A percentile compares a stretch with the other conserved stretches of the same genome.
phyloP scores from a whole-genome alignment of 1,140 invertebrate species.

The Choristoneura fumiferana region DNA sequence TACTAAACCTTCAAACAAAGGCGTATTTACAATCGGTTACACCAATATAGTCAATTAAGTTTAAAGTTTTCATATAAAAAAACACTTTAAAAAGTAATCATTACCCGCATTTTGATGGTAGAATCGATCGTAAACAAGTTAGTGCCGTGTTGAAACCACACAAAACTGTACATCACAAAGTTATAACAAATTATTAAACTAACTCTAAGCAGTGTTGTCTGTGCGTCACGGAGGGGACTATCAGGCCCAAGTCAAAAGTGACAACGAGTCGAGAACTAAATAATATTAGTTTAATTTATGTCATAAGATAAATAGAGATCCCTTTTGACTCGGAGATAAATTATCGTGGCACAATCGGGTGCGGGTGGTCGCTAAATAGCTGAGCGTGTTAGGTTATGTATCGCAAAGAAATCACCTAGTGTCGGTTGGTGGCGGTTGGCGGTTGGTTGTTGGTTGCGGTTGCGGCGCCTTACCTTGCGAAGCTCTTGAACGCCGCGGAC shows the following conservation, averaged over 20 bases:
- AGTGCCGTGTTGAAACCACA: not conserved
- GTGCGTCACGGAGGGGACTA: slow-evolving; percentile 27
- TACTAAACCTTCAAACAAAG: no score
- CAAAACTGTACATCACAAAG: not conserved
- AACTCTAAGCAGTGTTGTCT: slow-evolving; percentile 45
- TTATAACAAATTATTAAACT: not conserved
- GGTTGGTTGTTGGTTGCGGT: slow-evolving; percentile 51
- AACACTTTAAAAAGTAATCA: not conserved
- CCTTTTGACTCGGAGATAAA: not conserved
- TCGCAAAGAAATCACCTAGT: slow-evolving; percentile 80
- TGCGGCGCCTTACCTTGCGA: slow-evolving; percentile 94
- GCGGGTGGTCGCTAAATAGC: slow-evolving; percentile 64
- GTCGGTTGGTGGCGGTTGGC: slow-evolving; percentile 72
- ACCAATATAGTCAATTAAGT: not conserved
- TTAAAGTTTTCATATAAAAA: no score
- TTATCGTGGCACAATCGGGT: slow-evolving; percentile 52
- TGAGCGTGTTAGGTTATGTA: slow-evolving; percentile 67
- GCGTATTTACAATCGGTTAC: not conserved
- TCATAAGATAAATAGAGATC: not conserved
- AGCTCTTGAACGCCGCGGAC: slow-evolving; percentile 99
- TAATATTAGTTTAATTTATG: no score
- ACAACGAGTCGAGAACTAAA: not conserved
- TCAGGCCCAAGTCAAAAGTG: slow-evolving; percentile 18
- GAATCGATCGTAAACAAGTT: not conserved
- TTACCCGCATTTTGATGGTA: not conserved